Conservation (phyloP, 2,113 vertebrate genomes). For the Onychostruthus taczanowskii region DNA sequence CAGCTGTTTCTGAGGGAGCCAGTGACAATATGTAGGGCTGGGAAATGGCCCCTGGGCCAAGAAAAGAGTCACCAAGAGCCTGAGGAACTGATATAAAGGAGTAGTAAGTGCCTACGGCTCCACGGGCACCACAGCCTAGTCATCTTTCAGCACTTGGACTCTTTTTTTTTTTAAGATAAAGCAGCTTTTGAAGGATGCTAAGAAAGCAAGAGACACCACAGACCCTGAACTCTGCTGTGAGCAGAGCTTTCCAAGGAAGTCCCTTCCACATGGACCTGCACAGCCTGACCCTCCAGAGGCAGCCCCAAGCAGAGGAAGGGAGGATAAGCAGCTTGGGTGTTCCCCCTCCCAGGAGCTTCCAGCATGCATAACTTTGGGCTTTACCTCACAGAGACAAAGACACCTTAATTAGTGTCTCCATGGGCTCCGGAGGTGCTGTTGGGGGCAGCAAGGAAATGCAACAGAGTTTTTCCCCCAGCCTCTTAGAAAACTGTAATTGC, state of each 20-base stretch:
- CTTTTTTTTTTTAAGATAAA: neutral
- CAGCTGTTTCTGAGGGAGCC: neutral
- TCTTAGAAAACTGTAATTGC: neutral
- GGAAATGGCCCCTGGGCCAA: neutral
- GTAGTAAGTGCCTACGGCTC: neutral
- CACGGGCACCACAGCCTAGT: neutral
- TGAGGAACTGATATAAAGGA: neutral
- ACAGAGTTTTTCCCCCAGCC: neutral
- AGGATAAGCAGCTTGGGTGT: conserved; percentile 21
- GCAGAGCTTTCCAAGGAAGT: neutral
- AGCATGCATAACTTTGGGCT: neutral
- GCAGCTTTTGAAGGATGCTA: neutral
- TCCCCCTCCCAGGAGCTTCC: neutral
- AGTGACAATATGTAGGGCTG: neutral
- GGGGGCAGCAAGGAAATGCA: neutral
- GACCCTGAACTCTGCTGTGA: fast-evolving
- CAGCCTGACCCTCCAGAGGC: neutral
- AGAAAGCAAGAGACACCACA: neutral
- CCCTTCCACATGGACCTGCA: neutral
- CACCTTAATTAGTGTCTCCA: neutral
- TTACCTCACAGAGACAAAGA: conserved; percentile 32
- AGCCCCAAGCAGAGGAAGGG: neutral
- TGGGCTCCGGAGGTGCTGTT: neutral
- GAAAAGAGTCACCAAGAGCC: neutral
- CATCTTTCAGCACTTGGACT: neutral